A percentile compares a stretch with the other conserved stretches of the same genome.
Conservation (phyloP, 2,888 invertebrate species). For the Crossocerus cetratus region DNA sequence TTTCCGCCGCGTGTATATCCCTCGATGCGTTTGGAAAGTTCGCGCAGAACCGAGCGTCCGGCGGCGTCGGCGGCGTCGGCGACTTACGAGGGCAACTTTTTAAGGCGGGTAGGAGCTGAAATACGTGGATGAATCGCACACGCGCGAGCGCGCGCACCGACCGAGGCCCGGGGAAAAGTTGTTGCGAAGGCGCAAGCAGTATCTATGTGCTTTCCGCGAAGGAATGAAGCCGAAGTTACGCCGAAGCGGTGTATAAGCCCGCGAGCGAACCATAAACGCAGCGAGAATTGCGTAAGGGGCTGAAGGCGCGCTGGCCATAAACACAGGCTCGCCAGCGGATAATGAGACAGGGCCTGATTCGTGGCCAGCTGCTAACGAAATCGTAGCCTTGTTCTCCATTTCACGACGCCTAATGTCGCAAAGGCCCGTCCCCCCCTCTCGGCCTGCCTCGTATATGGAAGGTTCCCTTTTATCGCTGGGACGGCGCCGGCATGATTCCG, state of each 20-base stretch:
- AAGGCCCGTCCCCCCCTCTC: background rate
- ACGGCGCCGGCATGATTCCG: background rate
- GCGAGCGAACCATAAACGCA: conserved; percentile 47
- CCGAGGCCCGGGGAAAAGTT: conserved; percentile 1
- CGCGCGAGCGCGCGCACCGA: too few relatives aligned
- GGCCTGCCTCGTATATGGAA: too few relatives aligned
- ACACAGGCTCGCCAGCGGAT: conserved; percentile 33
- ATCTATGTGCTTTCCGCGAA: conserved; percentile 1
- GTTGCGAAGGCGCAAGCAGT: conserved; percentile 1
- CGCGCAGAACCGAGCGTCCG: conserved; percentile 30
- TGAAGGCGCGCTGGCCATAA: conserved; percentile 46
- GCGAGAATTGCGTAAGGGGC: conserved; percentile 48
- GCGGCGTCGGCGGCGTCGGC: conserved; percentile 21
- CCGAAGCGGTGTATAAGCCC: conserved; percentile 33
- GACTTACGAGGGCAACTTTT: background rate
- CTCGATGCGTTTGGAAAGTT: conserved; percentile 18
- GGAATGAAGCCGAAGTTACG: background rate
- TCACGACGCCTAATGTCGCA: background rate
- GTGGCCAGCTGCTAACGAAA: conserved; percentile 5
- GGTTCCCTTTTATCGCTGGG: too few relatives aligned
- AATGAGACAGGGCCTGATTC: conserved; percentile 10
- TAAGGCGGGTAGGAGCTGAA: background rate
- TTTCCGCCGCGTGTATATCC: conserved; percentile 1
- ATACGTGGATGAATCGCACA: background rate
- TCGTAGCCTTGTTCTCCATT: conserved; percentile 1